Base-by-base conservation (phyloP, 2,888 invertebrate species). In the Idaea aversata region DNA sequence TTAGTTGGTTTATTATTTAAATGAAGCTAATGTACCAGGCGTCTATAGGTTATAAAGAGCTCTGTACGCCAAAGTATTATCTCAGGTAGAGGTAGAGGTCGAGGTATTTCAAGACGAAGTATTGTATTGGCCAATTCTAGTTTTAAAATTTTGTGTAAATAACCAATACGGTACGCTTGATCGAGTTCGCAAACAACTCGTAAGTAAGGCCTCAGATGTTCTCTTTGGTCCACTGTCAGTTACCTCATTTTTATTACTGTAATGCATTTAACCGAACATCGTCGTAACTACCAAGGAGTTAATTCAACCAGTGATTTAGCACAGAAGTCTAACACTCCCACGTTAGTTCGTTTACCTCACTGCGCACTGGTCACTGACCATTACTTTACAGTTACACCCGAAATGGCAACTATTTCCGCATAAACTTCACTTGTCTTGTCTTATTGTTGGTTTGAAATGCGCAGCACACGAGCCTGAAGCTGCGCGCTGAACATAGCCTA, bases 401-500 rank as follows among this genome's bases (percentile, higher is more conserved):
- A 47, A 47, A 47, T 47, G 47, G 47, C 47, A 47, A 47, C 47
- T 47, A 47, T 47, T 47, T 47, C 47, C 47, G 47, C 47, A 47
- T 13, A 13, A 6, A 47, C 47, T 47, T 47, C 47, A 47, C 47
- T 47, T 47, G 47, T 47, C 47, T 47, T 47, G 47, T 47, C 47
- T 47, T 47, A 47, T 47, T 47, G 47, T 47, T 47, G 13, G 47
- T 6, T 47, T 47, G 13, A 7, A 47, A 47, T 47, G 10, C 10
- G 7, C 47, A 47, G 47, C 7, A 47, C 47, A 47, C 47, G 47
- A 10, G 13, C 47, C 3, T 10, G 7, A 47, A 7, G 10, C 47
- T 7, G 47, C 47, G 13, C 6, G 38, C 10, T 6, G 2, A 4
- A 5, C 6, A 38, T 38, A 6, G 1, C 4, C 7, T 2, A 38